phyloP scores from a whole-genome alignment of 2,888 invertebrate genomes.

The Emesis castigata region DNA sequence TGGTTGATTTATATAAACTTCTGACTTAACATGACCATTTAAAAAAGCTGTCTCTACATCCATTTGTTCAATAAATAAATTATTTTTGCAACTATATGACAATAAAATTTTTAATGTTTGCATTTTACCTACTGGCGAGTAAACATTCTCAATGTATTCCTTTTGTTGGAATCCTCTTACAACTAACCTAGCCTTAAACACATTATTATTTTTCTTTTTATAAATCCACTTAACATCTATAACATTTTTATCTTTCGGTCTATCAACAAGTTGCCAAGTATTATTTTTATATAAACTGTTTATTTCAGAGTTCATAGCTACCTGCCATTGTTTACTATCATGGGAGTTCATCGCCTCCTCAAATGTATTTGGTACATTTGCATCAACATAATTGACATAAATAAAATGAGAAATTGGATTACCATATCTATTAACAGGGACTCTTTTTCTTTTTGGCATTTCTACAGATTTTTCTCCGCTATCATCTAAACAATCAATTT shows the following conservation, averaged over 20 bases:
- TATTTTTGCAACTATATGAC: constrained; percentile 19
- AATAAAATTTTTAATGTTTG: constrained; percentile 70
- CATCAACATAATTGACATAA: constrained; percentile 68
- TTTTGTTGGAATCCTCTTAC: constrained; percentile 43
- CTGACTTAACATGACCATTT: constrained; percentile 43
- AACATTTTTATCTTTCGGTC: too few relatives aligned
- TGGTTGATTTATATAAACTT: constrained; percentile 70
- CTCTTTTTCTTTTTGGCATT: constrained; percentile 43
- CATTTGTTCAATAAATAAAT: constrained; percentile 54
- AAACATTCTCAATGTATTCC: constrained; percentile 42
- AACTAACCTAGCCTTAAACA: constrained; percentile 34
- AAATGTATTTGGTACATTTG: constrained; percentile 66
- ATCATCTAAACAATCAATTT: constrained; percentile 33
- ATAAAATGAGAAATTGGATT: constrained; percentile 59
- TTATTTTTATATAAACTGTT: constrained; percentile 69
- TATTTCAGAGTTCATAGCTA: constrained; percentile 70
- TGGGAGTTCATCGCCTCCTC: constrained; percentile 69
- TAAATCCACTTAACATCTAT: constrained; percentile 55
- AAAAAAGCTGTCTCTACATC: too few relatives aligned
- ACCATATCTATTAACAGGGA: constrained; percentile 50
- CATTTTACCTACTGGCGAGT: constrained; percentile 69
- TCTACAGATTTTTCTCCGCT: constrained; percentile 39
- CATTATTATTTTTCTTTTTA: constrained; percentile 67
- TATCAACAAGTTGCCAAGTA: constrained; percentile 62
- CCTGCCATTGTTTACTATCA: constrained; percentile 66